Conservation (phyloP, 2,888 invertebrate species). For the Oxyteleia sp. region DNA sequence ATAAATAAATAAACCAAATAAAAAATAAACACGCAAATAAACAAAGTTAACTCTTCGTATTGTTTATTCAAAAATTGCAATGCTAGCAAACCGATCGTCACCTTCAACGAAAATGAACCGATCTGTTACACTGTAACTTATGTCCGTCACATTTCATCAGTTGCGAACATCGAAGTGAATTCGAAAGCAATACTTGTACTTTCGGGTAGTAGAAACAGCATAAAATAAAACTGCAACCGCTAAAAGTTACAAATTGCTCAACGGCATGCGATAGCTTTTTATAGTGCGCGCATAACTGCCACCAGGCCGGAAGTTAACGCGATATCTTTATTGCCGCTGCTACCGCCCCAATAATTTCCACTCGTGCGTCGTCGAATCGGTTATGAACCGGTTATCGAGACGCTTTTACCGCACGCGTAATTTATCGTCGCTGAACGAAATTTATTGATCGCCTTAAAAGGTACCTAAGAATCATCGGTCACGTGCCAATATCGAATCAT, state of each 20-base stretch:
- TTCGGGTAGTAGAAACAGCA: conserved; percentile 26
- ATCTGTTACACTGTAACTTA: conserved; percentile 13
- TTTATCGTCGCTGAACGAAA: conserved; percentile 55
- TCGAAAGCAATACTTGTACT: conserved; percentile 53
- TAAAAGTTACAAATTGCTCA: conserved; percentile 72
- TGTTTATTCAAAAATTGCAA: too few relatives aligned
- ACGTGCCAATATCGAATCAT: conserved; percentile 36
- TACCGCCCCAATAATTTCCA: conserved; percentile 70
- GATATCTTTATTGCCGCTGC: conserved; percentile 70
- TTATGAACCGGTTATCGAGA: conserved; percentile 67
- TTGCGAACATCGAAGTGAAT: conserved; percentile 41
- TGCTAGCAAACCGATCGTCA: too few relatives aligned
- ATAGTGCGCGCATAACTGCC: conserved; percentile 64
- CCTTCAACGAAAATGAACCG: too few relatives aligned
- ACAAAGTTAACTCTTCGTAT: too few relatives aligned
- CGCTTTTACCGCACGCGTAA: conserved; percentile 55
- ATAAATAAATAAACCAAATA: too few relatives aligned
- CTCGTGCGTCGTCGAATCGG: conserved; percentile 64
- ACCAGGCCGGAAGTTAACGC: conserved; percentile 70
- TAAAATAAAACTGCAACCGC: conserved; percentile 61
- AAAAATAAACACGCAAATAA: too few relatives aligned
- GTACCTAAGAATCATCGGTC: conserved; percentile 42
- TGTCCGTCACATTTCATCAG: conserved; percentile 36
- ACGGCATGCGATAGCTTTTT: conserved; percentile 70
- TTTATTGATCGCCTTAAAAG: conserved; percentile 46